Base-by-base conservation (phyloP, 2,797 vertebrate species). In the Enteromius thamalakanensis region DNA sequence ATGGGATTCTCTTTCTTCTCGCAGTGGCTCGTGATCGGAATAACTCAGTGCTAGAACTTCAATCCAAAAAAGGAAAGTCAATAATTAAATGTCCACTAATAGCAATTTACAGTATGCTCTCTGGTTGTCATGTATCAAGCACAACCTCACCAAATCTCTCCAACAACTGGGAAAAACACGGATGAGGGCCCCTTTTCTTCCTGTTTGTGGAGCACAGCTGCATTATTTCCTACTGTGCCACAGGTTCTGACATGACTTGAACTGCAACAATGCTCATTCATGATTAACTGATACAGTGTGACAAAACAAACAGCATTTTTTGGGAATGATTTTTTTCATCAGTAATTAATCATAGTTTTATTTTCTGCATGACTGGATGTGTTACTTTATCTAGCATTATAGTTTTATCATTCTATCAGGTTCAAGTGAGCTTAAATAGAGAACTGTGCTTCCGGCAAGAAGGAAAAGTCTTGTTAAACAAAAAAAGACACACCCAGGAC, bases 111-210 rank as follows among this genome's bases (percentile, higher is more conserved):
- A 23, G 40, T 15, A 80, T 64, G 51, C 19, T 51, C 4, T n/a
- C 34, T 21, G 5, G 29, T 12, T 60, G 49, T 26, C 32, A 55
- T 40, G 10, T 15, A n/a, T 80, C 34, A 26, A 34, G 21, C 42
- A 68, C 34, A 58, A 68, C 51, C 62, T 42, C 6, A 42, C 74
- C n/a, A 26, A 34, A 53, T 51, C 19, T 55, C 29, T n/a, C 49
- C 87, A 90, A 91, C 91, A 91, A 92, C 90, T 89, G 90, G 91
- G 85, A 89, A 92, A 80, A 92, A 93, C 88, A 92, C 87, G 86
- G 76, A 92, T 90, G 84, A 87, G 84, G 80, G 87, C 86, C 84
- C 79, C 89, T 86, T 88, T 93, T 93, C 92, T 92, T 94, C 91
- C 86, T 81, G 90, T 90, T 87, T 70, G 15, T 55, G 79, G 67